phyloP scores from a whole-genome alignment of 2,113 vertebrate species.

The Ivindomyrus marchei region DNA sequence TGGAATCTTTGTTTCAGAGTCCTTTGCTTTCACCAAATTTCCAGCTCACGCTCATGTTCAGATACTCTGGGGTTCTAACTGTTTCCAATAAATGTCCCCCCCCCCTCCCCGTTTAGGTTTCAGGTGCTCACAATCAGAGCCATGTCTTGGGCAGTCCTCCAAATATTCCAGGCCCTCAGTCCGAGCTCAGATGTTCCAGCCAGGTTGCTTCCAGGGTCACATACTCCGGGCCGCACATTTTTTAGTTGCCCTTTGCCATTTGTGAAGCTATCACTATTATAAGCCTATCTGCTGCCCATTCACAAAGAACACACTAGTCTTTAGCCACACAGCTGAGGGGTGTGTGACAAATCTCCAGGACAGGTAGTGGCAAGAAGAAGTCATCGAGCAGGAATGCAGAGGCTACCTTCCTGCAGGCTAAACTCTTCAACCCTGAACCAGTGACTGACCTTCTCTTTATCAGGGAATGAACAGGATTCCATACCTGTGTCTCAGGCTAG shows the following conservation, averaged over 20 bases:
- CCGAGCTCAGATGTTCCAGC: background rate
- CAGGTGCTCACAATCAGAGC: background rate
- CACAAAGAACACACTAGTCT: background rate
- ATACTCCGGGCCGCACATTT: background rate
- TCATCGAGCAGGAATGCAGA: background rate
- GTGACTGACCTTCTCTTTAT: conserved; percentile 31
- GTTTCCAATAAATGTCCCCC: background rate
- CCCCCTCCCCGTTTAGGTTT: background rate
- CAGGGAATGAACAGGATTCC: conserved; percentile 26
- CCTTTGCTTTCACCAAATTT: conserved; percentile 14
- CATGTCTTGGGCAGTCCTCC: background rate
- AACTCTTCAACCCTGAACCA: conserved; percentile 44
- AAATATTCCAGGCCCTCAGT: background rate
- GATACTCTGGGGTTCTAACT: background rate
- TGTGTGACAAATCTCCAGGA: background rate
- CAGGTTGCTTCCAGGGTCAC: background rate
- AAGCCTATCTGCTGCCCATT: background rate
- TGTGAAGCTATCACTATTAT: background rate
- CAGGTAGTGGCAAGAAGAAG: background rate
- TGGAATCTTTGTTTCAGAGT: conserved; percentile 54
- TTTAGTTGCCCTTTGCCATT: background rate
- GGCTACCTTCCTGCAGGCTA: conserved; percentile 30
- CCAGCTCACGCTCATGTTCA: background rate
- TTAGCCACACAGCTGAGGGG: background rate
- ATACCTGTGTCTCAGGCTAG: conserved; percentile 1